Evolutionary conservation across 2,113 vertebrate genomes (phyloP).

Genomic region (Capreolus pygargus): DNA sequence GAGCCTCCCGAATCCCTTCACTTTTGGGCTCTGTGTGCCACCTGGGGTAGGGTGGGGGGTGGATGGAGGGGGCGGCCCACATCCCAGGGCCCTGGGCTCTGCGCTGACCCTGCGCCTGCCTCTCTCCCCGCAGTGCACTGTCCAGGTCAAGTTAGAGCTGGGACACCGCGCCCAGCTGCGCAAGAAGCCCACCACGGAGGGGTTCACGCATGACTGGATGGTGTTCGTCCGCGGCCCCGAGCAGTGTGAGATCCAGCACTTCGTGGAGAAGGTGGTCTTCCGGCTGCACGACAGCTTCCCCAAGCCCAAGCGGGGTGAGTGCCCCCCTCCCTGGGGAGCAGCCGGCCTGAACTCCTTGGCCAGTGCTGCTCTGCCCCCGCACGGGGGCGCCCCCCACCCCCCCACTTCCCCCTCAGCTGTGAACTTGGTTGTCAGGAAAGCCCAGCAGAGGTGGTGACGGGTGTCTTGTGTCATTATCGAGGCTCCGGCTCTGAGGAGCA

Average conservation of each 20-base stretch:
- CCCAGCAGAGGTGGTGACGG: neutral
- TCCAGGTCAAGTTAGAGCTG: conserved; percentile 98
- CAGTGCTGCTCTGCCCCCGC: conserved; percentile 2
- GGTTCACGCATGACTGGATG: conserved; percentile 99
- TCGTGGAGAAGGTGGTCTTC: conserved; percentile 98
- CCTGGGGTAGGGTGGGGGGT: neutral
- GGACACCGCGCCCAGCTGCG: conserved; percentile 96
- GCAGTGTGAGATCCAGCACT: conserved; percentile 98
- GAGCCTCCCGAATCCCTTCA: neutral
- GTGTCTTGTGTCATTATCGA: neutral
- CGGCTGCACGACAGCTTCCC: conserved; percentile 98
- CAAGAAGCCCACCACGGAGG: conserved; percentile 96
- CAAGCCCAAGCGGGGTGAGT: conserved; percentile 96
- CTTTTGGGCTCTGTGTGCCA: rapidly evolving
- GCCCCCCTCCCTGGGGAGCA: neutral
- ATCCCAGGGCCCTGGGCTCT: rapidly evolving
- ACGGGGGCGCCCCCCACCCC: neutral
- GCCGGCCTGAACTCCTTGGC: neutral
- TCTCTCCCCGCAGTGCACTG: conserved; percentile 89
- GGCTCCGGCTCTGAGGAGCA: neutral
- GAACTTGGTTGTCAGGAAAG: neutral
- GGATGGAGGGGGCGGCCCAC: neutral
- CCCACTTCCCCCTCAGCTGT: neutral
- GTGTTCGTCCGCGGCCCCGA: conserved; percentile 98
- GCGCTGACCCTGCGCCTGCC: neutral